Evolutionary conservation across 2,113 vertebrate genomes (phyloP), one percentile per base, ranked within the genome.

Genomic region (Pionites leucogaster): DNA sequence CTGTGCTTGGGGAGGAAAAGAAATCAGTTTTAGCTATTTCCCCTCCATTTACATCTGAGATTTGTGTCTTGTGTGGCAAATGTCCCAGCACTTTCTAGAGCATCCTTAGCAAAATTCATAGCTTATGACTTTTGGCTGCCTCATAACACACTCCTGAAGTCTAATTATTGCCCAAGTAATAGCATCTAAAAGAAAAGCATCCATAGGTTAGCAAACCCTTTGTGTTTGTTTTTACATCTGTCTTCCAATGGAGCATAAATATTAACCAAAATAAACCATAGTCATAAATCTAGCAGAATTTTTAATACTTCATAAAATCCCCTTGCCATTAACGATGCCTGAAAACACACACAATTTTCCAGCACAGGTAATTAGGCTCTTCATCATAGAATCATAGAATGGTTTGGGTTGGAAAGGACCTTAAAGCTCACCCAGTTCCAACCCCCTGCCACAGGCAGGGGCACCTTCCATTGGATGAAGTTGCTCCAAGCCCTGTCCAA

Each of bases 21-120:
- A 2, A 49, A 37, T 67, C 1, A 2, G 7, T 60, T 33, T 28
- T 37, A 12, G 17, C 27, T 44, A 0, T 20, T 52, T 6, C 33
- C 33, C 17, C 46, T 67, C 63, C 12, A 0, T 1, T 82, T 75
- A 8, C 14, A 11, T 3, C 33, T 27, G 37, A 50, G 37, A 23
- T 41, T 31, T 12, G 55, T 59, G 60, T 28, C 19, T 10, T 9
- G 49, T 42, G 24, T 7, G 3, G 57, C 10, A 42, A 77, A 63
- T 1, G 2, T 35, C 29, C 7, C 35, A 11, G 41, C 10, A 0
- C 16, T 86, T 90, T 31, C 79, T 10, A 11, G 63, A 70, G 55
- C 35, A 60, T 24, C 64, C 39, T 29, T 10, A 31, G 42, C 10
- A 13, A 29, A 63, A 35, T 7, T 4, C 64, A 10, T 4, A 1